A percentile compares a stretch with the other conserved stretches of the same genome.
phyloP scores from a whole-genome alignment of 2,888 invertebrate genomes.

The Yponomeuta cagnagella region DNA sequence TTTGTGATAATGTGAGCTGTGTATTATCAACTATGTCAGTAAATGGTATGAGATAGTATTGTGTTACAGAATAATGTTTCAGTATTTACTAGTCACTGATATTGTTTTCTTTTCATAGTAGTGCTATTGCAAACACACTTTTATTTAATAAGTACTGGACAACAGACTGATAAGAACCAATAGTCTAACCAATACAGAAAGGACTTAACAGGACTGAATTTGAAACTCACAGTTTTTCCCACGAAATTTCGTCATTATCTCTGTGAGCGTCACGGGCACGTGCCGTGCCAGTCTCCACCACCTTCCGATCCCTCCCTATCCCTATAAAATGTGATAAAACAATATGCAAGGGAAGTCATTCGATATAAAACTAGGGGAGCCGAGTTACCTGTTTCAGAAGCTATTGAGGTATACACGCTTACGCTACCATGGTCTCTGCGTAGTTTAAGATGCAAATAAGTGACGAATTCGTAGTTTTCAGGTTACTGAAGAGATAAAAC shows the following conservation, averaged over 20 bases:
- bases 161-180: neutral
- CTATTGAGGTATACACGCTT: neutral
- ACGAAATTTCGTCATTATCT: constrained; percentile 14
- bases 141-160: neutral
- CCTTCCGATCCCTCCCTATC: constrained; percentile 40
- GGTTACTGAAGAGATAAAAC: constrained; percentile 17
- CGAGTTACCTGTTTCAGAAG: constrained; percentile 30
- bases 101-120: no score
- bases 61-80: neutral
- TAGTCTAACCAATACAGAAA: neutral
- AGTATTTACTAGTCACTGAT: neutral
- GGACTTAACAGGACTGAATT: neutral
- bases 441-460: neutral
- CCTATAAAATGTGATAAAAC: constrained; percentile 48
- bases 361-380: constrained; percentile 33
- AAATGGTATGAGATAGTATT: no score
- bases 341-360: constrained; percentile 39
- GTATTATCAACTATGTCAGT: no score
- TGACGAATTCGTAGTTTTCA: neutral
- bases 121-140: neutral
- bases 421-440: neutral
- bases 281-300: constrained; percentile 59
- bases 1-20: neutral
- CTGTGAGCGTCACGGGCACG: constrained; percentile 27
- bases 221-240: constrained; percentile 15